Evolutionary conservation across 2,113 vertebrate genomes (phyloP).

Genomic region (Phainopepla nitens): DNA sequence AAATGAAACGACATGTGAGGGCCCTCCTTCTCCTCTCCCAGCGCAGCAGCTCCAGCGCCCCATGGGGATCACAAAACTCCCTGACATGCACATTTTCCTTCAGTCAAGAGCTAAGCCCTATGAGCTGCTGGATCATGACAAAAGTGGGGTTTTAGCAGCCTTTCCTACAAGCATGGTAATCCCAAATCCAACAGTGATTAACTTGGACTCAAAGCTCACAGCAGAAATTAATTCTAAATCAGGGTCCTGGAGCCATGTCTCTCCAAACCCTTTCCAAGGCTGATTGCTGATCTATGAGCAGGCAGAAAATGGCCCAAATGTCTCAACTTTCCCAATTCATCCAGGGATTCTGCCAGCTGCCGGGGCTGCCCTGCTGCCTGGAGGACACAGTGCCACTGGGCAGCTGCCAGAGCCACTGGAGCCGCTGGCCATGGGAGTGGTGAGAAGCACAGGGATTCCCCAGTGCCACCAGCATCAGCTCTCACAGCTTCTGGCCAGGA

Average conservation of each 20-base stretch:
- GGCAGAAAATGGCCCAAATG: background rate
- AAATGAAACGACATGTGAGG: background rate
- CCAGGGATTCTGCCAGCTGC: background rate
- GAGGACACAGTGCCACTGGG: background rate
- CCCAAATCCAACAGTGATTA: constrained; percentile 59
- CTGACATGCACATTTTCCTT: constrained; percentile 38
- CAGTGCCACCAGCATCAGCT: rapidly evolving
- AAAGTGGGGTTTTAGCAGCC: constrained; percentile 39
- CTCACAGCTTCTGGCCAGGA: background rate
- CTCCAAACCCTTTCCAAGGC: constrained; percentile 10
- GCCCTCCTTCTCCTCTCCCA: background rate
- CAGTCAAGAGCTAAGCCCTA: constrained; percentile 28
- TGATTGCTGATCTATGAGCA: background rate
- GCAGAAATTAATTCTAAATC: constrained; percentile 54
- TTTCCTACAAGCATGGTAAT: constrained; percentile 44
- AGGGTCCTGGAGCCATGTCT: constrained; percentile 11
- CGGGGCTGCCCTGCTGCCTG: background rate
- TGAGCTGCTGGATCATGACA: constrained; percentile 46
- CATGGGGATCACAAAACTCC: background rate
- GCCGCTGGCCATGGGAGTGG: rapidly evolving
- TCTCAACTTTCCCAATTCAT: background rate
- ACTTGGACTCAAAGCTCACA: constrained; percentile 32
- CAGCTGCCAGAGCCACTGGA: background rate
- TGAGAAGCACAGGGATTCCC: rapidly evolving
- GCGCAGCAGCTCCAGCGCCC: background rate